A percentile compares a stretch with the other conserved stretches of the same genome.
Conservation (phyloP, 2,113 vertebrate species). For the Anseranas semipalmata region DNA sequence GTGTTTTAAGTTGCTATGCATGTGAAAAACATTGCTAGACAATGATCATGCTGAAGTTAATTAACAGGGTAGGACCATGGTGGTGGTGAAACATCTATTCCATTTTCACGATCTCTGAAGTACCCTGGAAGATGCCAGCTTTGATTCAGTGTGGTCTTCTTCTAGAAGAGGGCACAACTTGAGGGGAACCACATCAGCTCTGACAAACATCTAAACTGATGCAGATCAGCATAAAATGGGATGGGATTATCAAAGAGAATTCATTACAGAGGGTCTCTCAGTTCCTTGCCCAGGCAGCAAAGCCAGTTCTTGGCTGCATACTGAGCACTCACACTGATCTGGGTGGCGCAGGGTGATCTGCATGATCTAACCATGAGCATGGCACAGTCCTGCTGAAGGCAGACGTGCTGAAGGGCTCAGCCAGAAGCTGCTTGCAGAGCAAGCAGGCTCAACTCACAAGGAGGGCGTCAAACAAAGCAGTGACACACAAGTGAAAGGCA, state of each 20-base stretch:
- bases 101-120: background rate
- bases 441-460: background rate
- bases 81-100: background rate
- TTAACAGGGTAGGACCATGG: background rate
- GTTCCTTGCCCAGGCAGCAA: background rate
- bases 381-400: background rate
- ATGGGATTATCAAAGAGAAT: background rate
- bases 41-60: background rate
- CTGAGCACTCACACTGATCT: rapidly evolving
- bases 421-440: background rate
- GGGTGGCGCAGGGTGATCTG: rapidly evolving
- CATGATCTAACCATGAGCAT: rapidly evolving
- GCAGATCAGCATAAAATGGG: rapidly evolving
- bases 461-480: background rate
- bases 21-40: background rate
- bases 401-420: rapidly evolving
- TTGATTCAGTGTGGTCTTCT: background rate
- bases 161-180: background rate
- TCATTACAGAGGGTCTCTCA: rapidly evolving
- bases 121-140: background rate
- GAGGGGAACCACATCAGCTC: background rate
- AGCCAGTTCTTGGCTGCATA: background rate
- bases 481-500: background rate
- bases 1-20: background rate
- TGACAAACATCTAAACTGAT: rapidly evolving